These are phyloP conservation scores for Linyphia triangularis DNA, from an alignment of 2,888 invertebrate genomes.

Conservation along the genomic window DNA sequence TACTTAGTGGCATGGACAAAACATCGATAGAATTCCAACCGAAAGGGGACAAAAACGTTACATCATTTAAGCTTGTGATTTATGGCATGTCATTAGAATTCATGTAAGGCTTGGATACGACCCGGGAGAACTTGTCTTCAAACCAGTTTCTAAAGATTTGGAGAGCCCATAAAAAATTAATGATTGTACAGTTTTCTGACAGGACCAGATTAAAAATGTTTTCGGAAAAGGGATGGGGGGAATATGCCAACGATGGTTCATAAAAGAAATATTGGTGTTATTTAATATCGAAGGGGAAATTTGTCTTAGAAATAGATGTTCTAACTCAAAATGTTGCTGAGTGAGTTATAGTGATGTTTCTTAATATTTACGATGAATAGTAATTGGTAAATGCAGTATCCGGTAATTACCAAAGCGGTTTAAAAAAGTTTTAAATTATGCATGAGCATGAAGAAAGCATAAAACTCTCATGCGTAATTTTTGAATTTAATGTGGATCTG, in stretches of 20 bases:
- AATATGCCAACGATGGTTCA: background rate
- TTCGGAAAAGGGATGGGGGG: background rate
- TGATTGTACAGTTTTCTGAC: conserved; percentile 27
- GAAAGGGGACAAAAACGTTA: conserved; percentile 32
- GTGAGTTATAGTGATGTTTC: no score
- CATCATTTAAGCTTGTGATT: conserved; percentile 60
- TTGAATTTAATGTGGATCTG: no score
- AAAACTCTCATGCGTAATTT: no score
- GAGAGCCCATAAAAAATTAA: conserved; percentile 42
- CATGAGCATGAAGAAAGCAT: no score
- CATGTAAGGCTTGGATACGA: conserved; percentile 30
- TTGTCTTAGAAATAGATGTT: no score
- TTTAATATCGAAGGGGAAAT: conserved; percentile 30
- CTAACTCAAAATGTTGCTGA: no score
- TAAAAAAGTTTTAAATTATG: no score
- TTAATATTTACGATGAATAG: no score
- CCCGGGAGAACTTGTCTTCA: background rate
- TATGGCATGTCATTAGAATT: conserved; percentile 55
- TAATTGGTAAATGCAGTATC: no score
- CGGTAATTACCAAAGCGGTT: no score
- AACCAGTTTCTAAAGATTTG: conserved; percentile 28
- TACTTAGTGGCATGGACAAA: conserved; percentile 46
- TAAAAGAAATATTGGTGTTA: conserved; percentile 30
- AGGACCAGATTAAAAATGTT: conserved; percentile 47
- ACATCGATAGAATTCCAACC: conserved; percentile 37